Evolutionary conservation across 2,888 invertebrate genomes (phyloP), one percentile per base, ranked within the genome.

Genomic region (Exocentrus adspersus): DNA sequence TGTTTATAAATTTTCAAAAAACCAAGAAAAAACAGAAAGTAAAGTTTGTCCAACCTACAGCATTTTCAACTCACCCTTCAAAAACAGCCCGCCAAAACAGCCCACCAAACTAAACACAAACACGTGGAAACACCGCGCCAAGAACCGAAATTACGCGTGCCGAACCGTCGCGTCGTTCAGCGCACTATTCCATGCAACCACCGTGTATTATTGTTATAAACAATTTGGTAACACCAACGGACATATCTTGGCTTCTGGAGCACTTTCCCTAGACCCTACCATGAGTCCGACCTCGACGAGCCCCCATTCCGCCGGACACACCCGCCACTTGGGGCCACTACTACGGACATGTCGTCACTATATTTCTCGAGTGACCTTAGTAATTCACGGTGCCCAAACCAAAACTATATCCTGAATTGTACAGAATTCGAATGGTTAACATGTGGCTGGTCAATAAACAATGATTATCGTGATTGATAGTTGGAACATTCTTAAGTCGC

Each of bases 201-300:
- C 43, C n/a, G 54, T 54, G 41, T 54, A 43, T 54, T 37, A 48
- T 48, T n/a, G n/a, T 30, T 21, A 48, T 48, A 48, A 54, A 54
- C 32, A 54, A 62, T 62, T 60, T 61, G 60, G 56, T 19, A 62
- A 58, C 60, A 57, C 58, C 57, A 41, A 54, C 28, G 28, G 66
- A 43, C 63, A 67, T 64, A 56, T 63, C 64, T 67, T 62, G 56
- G 54, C 58, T 52, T 60, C 62, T 53, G 65, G 60, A 50, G 68
- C 66, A 66, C 68, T 68, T 68, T 68, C 69, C 64, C 69, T 60
- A 28, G 43, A 62, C 67, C 67, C 69, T 67, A 66, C 65, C 60
- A 64, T 28, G 50, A 41, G 28, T 41, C 9, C 62, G 68, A 43
- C 68, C 68, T 69, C 68, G 68, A 45, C 68, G 62, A 66, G 68